These are phyloP conservation scores for Merluccius polli DNA, from an alignment of 2,797 vertebrate species.

Conservation along the genomic window DNA sequence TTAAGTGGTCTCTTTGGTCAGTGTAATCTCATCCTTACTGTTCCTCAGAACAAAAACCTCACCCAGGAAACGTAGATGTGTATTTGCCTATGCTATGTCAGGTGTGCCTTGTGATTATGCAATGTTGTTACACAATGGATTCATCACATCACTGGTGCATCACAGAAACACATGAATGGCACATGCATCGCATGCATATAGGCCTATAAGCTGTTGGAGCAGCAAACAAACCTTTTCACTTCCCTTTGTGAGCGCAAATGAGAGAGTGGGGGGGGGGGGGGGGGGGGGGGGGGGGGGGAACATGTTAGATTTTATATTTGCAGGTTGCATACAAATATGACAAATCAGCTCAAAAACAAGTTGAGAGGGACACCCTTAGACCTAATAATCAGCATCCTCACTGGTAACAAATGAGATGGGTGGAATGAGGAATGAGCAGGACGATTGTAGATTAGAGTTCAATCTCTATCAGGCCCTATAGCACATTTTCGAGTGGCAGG, in stretches of 20 bases:
- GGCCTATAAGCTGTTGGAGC: slow-evolving; percentile 23
- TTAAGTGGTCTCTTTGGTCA: neutral
- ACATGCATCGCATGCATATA: neutral
- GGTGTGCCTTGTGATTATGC: neutral
- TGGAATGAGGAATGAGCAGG: neutral
- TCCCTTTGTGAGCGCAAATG: slow-evolving; percentile 72
- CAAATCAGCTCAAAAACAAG: neutral
- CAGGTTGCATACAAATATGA: slow-evolving; percentile 9
- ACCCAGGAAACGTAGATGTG: neutral
- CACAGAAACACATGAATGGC: slow-evolving; percentile 36
- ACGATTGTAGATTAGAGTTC: neutral
- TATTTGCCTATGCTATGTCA: neutral
- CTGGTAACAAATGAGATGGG: neutral
- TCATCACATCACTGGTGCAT: slow-evolving; percentile 8
- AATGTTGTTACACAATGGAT: slow-evolving; percentile 8
- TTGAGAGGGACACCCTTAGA: neutral
- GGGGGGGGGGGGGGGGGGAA: slow-evolving; percentile 55
- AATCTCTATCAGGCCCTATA: neutral
- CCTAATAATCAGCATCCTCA: neutral
- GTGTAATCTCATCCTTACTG: neutral
- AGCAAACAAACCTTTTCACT: slow-evolving; percentile 78
- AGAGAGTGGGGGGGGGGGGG: slow-evolving; percentile 61
- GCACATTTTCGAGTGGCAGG: neutral
- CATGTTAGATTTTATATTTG: slow-evolving; percentile 27
- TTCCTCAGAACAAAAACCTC: neutral